phyloP scores from a whole-genome alignment of 2,797 vertebrate genomes.

The Micropoecilia bifurca region DNA sequence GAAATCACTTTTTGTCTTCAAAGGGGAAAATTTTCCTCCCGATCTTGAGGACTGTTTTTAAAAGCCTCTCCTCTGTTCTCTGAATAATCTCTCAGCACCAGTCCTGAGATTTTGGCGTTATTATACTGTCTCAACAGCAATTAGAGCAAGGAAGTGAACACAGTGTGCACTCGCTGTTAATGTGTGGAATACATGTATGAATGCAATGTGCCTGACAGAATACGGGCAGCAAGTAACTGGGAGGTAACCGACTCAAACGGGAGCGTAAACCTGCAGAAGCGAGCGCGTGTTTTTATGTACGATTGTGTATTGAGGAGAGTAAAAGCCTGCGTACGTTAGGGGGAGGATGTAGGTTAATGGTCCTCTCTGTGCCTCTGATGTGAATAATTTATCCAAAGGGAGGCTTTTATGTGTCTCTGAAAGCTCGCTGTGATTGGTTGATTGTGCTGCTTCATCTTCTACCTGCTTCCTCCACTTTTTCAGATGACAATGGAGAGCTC shows the following conservation, averaged over 20 bases:
- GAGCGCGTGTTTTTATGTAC: not conserved
- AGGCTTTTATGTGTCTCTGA: conserved; percentile 66
- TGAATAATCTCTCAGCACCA: conserved; percentile 5
- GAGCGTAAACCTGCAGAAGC: conserved; percentile 23
- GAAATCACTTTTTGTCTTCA: conserved; percentile 43
- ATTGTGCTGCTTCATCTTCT: conserved; percentile 32
- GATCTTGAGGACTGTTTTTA: conserved; percentile 28
- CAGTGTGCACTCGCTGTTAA: conserved; percentile 20
- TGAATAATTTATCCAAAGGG: conserved; percentile 79
- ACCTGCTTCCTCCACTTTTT: conserved; percentile 52
- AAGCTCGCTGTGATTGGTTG: conserved; percentile 64
- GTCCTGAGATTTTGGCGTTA: conserved; percentile 16
- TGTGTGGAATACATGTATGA: not conserved
- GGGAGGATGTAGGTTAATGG: conserved; percentile 76
- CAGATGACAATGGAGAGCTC: conserved; percentile 30
- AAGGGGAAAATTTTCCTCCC: conserved; percentile 22
- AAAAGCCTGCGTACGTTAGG: conserved; percentile 33
- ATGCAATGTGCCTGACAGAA: conserved; percentile 6
- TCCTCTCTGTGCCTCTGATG: conserved; percentile 52
- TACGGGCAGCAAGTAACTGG: conserved; percentile 9
- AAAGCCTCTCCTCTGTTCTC: conserved; percentile 21
- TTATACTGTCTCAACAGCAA: conserved; percentile 12
- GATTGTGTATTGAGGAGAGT: conserved; percentile 5
- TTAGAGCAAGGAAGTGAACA: conserved; percentile 19
- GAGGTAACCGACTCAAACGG: conserved; percentile 10